Evolutionary conservation across 2,888 invertebrate species (phyloP).

Genomic region (Chloromyia formosa): DNA sequence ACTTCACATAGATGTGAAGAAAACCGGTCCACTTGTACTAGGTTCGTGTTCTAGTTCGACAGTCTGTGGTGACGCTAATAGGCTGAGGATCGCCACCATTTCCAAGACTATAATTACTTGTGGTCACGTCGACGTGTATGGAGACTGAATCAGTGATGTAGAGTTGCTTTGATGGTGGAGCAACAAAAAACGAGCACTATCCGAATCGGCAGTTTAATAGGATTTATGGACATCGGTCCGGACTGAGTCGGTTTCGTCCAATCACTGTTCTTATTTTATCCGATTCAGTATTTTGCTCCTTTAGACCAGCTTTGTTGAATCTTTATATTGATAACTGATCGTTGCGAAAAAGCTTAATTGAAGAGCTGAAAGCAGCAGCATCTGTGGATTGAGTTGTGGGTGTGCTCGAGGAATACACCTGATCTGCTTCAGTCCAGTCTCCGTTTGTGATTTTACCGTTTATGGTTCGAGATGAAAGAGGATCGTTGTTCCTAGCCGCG

Average conservation of each 20-base stretch:
- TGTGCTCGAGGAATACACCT: slow-evolving; percentile 66
- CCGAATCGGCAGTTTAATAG: slow-evolving; percentile 37
- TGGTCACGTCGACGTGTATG: slow-evolving; percentile 1
- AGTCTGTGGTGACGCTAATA: too few species aligned
- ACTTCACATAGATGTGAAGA: too few species aligned
- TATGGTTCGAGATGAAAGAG: slow-evolving; percentile 53
- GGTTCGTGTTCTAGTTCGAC: too few species aligned
- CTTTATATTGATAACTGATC: not conserved
- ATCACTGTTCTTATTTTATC: slow-evolving; percentile 8
- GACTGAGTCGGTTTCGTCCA: not conserved
- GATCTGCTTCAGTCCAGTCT: slow-evolving; percentile 84
- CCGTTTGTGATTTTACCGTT: slow-evolving; percentile 69
- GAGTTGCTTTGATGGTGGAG: too few species aligned
- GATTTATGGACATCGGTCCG: not conserved
- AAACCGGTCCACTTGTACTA: too few species aligned
- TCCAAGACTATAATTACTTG: slow-evolving; percentile 14
- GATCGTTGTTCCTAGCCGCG: slow-evolving; percentile 18
- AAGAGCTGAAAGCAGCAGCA: not conserved
- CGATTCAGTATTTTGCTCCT: not conserved
- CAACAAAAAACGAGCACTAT: too few species aligned
- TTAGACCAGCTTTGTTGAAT: not conserved
- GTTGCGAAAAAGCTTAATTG: slow-evolving; percentile 18
- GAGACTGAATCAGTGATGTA: not conserved
- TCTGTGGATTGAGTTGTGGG: slow-evolving; percentile 46
- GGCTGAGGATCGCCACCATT: too few species aligned